phyloP scores from a whole-genome alignment of 2,113 vertebrate genomes.

The Oreotragus oreotragus region DNA sequence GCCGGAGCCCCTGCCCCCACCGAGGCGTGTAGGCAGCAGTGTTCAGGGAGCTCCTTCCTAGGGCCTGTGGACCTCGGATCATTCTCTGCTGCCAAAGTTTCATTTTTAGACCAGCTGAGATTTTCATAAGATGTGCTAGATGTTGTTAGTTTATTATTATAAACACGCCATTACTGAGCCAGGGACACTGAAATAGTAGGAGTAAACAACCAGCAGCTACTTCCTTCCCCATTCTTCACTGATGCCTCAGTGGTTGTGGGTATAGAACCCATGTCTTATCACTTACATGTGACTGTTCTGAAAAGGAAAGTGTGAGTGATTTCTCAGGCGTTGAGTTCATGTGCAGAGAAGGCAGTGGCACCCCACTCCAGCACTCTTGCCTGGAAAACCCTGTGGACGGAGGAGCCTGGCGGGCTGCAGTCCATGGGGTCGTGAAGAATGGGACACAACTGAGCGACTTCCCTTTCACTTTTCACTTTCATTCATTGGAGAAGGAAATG shows the following conservation, averaged over 20 bases:
- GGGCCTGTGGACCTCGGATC: rapidly evolving
- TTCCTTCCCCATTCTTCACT: not conserved
- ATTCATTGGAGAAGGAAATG: no score
- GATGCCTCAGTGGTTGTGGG: no score
- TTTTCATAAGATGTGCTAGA: not conserved
- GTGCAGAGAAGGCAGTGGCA: no score
- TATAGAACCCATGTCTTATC: rapidly evolving
- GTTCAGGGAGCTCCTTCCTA: not conserved
- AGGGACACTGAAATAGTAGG: not conserved
- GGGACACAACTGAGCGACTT: no score
- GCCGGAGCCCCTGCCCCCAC: rapidly evolving
- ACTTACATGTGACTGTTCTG: not conserved
- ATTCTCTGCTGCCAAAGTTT: not conserved
- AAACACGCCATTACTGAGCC: not conserved
- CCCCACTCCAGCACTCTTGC: no score
- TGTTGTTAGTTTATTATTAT: not conserved
- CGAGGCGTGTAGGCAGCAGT: rapidly evolving
- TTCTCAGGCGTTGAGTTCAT: not conserved
- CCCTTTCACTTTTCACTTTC: no score
- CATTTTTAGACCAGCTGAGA: not conserved
- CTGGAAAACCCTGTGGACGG: no score
- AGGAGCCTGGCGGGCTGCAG: no score
- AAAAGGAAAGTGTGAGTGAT: not conserved
- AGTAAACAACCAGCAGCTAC: rapidly evolving
- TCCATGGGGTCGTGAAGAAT: no score